These are phyloP conservation scores for Entelurus aequoreus DNA, from an alignment of 2,113 vertebrate genomes.

Conservation along the genomic window DNA sequence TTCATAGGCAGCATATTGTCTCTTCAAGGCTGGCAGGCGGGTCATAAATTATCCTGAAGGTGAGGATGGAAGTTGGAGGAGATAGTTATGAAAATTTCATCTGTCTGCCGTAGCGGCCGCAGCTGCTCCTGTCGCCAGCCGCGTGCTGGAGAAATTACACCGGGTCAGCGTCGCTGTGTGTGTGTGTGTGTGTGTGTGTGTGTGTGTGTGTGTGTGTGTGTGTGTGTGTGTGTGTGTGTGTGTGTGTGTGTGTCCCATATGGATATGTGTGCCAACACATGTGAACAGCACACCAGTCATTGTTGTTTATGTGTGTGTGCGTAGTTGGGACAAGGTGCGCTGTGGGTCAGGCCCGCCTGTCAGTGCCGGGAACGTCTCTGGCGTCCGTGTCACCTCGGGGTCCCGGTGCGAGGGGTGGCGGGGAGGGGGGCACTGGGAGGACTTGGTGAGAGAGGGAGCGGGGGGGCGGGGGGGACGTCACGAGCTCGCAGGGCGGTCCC, in stretches of 20 bases:
- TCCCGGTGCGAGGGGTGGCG: slow-evolving; percentile 39
- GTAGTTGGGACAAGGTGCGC: slow-evolving; percentile 41
- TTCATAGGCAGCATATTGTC: slow-evolving; percentile 99
- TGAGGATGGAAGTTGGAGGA: slow-evolving; percentile 97
- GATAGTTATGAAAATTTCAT: slow-evolving; percentile 99
- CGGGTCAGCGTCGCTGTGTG: slow-evolving; percentile 55
- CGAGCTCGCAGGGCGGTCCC: slow-evolving; percentile 82
- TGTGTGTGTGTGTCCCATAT: slow-evolving; percentile 17
- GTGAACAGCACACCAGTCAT: slow-evolving; percentile 4
- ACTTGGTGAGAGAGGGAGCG: slow-evolving; percentile 61
- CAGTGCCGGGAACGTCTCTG: slow-evolving; percentile 83
- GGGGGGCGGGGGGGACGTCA: slow-evolving; percentile 28
- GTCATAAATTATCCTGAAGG: slow-evolving; percentile 99
- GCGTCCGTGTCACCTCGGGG: slow-evolving; percentile 86
- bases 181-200: slow-evolving; percentile 16
- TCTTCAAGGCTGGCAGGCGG: slow-evolving; percentile 91
- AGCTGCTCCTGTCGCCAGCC: slow-evolving; percentile 97
- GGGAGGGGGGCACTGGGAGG: slow-evolving; percentile 63
- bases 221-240: slow-evolving; percentile 16
- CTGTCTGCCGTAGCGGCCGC: slow-evolving; percentile 95
- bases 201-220: slow-evolving; percentile 15
- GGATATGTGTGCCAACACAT: slow-evolving; percentile 11
- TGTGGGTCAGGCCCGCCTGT: slow-evolving; percentile 79
- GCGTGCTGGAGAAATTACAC: slow-evolving; percentile 85
- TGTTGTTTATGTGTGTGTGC: slow-evolving; percentile 13